phyloP scores from a whole-genome alignment of 2,797 vertebrate species.

The Microctenopoma stevenorrisi region DNA sequence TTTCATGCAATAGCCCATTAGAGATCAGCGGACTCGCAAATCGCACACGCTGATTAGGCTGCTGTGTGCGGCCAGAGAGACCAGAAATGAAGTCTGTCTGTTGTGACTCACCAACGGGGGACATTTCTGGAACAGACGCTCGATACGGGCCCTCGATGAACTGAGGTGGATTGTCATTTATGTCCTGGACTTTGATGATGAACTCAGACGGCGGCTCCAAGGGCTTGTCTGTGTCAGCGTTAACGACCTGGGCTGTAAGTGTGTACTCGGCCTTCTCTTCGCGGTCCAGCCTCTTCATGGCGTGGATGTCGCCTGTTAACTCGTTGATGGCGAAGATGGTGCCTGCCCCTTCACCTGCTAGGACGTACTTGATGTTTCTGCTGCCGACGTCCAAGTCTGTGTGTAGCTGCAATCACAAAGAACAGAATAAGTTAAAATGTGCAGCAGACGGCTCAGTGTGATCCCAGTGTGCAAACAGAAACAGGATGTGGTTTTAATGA shows the following conservation, averaged over 20 bases:
- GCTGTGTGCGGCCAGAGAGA: slow-evolving; percentile 27
- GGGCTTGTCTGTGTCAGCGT: slow-evolving; percentile 91
- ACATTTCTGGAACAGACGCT: slow-evolving; percentile 96
- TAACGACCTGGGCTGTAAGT: slow-evolving; percentile 93
- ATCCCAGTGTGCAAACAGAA: slow-evolving; percentile 15
- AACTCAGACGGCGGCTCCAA: slow-evolving; percentile 97
- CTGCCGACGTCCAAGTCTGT: slow-evolving; percentile 93
- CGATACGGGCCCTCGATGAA: slow-evolving; percentile 94
- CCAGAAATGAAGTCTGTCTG: slow-evolving; percentile 34
- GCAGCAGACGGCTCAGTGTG: neutral
- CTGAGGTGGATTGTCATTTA: slow-evolving; percentile 97
- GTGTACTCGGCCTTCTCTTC: slow-evolving; percentile 99
- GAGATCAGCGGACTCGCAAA: slow-evolving; percentile 58
- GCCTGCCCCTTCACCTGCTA: slow-evolving; percentile 96
- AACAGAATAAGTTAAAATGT: slow-evolving; percentile 25
- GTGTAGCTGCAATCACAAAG: slow-evolving; percentile 87
- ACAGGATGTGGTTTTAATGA: slow-evolving; percentile 15
- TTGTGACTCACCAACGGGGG: slow-evolving; percentile 90
- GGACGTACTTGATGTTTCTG: slow-evolving; percentile 95
- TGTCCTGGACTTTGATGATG: slow-evolving; percentile 99
- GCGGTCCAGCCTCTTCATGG: slow-evolving; percentile 97
- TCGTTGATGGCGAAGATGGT: slow-evolving; percentile 99
- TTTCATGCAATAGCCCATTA: slow-evolving; percentile 66
- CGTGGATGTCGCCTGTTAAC: slow-evolving; percentile 96
- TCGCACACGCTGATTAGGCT: slow-evolving; percentile 62